Base-by-base conservation (phyloP, 1,140 invertebrate genomes). In the Listronotus bonariensis region DNA sequence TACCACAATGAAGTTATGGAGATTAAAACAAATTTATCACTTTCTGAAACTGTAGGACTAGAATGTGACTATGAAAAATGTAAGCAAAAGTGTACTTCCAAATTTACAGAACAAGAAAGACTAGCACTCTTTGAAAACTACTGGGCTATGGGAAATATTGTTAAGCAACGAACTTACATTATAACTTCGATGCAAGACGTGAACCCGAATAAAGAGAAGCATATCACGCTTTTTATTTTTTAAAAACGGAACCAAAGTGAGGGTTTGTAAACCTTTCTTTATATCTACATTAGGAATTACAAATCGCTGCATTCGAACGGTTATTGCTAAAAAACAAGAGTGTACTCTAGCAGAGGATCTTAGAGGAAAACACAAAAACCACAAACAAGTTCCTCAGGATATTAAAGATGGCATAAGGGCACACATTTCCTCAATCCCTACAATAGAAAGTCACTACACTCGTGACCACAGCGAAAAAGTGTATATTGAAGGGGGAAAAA, bases 191-290 rank as follows among this genome's bases (percentile, higher is more conserved):
- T 57, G 38, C 38, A 57, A 57, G 18, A 45, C 6, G 6, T 20
- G 6, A 57, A 42, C 15, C n/a, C 18, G 34, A 26, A 43, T n/a
- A 14, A 45, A 45, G 43, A 45, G 15, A 10, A 6, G 15, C 8
- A n/a, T 43, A 57, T 41, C 14, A 42, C 31, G 54, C 54, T 41
- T 57, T 57, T 18, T 57, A 57, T 57, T 57, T 57, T 31, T n/a
- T 41, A 32, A 45, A 20, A 20, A 59, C 12, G 43, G 20, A 8
- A 48, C 14, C 31, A 46, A 48, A 59, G 31, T 32, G 14, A n/a
- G 42, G 12, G 56, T 59, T 41, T 59, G 56, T 36, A 34, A 17
- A 18, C 8, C 6, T 34, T 59, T 46, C 32, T 59, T 59, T 12
- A 59, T 18, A n/a, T n/a, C n/a, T n/a, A n/a, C n/a, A n/a, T n/a